These are phyloP conservation scores for Aspiorhynchus laticeps DNA, from an alignment of 2,113 vertebrate species.

Conservation along the genomic window DNA sequence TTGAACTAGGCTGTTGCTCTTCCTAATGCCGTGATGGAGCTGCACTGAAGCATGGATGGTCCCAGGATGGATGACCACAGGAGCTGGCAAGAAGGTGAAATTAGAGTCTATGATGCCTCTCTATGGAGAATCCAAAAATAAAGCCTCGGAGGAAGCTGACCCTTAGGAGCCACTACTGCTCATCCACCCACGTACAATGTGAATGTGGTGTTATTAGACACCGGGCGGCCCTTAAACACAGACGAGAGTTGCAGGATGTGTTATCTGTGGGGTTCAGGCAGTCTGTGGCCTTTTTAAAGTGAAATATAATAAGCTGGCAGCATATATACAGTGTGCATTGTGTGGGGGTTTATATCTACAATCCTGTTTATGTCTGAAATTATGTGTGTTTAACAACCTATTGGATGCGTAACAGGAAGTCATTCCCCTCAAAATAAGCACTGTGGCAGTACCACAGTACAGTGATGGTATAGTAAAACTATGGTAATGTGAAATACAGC, in stretches of 20 bases:
- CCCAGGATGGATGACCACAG: constrained; percentile 41
- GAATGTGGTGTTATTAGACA: constrained; percentile 72
- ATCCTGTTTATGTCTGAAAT: background rate
- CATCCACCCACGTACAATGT: constrained; percentile 62
- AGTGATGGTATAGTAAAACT: background rate
- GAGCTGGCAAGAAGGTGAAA: constrained; percentile 53
- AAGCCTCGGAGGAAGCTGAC: constrained; percentile 52
- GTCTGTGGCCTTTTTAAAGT: constrained; percentile 7
- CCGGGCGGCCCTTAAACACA: constrained; percentile 65
- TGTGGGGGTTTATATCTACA: background rate
- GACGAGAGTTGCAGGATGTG: constrained; percentile 71
- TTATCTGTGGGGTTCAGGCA: constrained; percentile 22
- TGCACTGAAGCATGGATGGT: constrained; percentile 37
- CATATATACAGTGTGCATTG: background rate
- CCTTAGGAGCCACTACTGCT: constrained; percentile 32
- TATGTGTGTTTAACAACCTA: background rate
- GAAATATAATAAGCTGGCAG: background rate
- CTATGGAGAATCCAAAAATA: constrained; percentile 65
- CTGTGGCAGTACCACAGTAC: background rate
- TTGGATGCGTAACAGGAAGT: background rate
- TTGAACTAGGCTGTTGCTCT: constrained; percentile 34
- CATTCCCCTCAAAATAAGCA: background rate
- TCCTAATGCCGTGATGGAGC: constrained; percentile 44
- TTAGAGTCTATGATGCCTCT: constrained; percentile 51
- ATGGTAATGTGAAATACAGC: background rate